Conservation (phyloP, 1,140 invertebrate genomes). For the Hycleus phaleratus region DNA sequence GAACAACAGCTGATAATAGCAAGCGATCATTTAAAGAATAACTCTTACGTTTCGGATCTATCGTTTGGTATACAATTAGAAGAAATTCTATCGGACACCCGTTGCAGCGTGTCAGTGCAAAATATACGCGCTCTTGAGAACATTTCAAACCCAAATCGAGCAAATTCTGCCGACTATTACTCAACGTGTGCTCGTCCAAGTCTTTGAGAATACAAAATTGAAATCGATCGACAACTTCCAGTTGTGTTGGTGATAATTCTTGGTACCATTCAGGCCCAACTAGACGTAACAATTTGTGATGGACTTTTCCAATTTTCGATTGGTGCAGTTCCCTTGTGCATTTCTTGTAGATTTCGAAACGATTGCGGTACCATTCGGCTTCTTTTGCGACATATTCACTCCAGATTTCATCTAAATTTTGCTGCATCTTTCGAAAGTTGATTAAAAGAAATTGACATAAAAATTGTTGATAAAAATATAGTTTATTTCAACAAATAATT, state of each 20-base stretch:
- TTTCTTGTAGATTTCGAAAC: no score
- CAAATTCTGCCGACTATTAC: slow-evolving; percentile 24
- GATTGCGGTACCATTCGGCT: no score
- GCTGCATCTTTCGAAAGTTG: no score
- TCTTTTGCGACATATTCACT: no score
- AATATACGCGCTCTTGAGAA: slow-evolving; percentile 20
- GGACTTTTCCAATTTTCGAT: no score
- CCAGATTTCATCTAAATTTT: no score
- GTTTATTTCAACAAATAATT: no score
- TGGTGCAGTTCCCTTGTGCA: no score
- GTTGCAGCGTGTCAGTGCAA: slow-evolving; percentile 26
- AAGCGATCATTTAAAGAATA: slow-evolving; percentile 28
- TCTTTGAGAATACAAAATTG: slow-evolving; percentile 25
- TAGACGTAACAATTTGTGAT: no score
- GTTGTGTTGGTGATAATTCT: slow-evolving; percentile 34
- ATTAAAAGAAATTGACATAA: no score
- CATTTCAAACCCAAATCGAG: slow-evolving; percentile 28
- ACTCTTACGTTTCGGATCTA: slow-evolving; percentile 19
- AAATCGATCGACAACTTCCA: slow-evolving; percentile 26
- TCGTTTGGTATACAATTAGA: slow-evolving; percentile 32
- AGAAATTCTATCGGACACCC: slow-evolving; percentile 33
- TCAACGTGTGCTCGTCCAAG: slow-evolving; percentile 16
- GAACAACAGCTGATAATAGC: slow-evolving; percentile 32
- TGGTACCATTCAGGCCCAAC: slow-evolving; percentile 37
- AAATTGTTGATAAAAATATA: no score